phyloP scores from a whole-genome alignment of 2,797 vertebrate genomes.

The Remorina albescens region DNA sequence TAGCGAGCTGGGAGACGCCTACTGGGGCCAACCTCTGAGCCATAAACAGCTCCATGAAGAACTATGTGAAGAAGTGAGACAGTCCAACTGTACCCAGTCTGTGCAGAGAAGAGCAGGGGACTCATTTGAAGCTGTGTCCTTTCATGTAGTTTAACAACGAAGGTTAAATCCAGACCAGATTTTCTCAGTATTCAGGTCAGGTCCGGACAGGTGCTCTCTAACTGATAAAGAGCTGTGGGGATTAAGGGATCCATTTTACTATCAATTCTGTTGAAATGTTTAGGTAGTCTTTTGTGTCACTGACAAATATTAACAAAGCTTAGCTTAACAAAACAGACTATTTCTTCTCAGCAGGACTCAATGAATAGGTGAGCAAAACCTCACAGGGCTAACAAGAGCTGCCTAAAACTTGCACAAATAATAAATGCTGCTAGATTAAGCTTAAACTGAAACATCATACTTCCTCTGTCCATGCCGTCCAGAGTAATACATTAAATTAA shows the following conservation, averaged over 20 bases:
- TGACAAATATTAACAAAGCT: conserved; percentile 32
- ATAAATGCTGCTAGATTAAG: not conserved
- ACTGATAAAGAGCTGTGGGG: conserved; percentile 73
- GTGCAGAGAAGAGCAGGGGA: conserved; percentile 26
- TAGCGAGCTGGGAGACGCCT: not conserved
- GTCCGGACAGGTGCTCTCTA: conserved; percentile 71
- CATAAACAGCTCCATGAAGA: conserved; percentile 1
- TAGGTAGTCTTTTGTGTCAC: conserved; percentile 36
- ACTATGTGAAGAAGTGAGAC: too few species aligned
- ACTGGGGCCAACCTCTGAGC: not conserved
- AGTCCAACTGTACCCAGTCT: conserved; percentile 18
- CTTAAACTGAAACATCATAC: not conserved
- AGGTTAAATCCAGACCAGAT: conserved; percentile 77
- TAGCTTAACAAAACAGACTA: conserved; percentile 7
- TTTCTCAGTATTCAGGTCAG: conserved; percentile 77
- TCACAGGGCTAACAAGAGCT: too few species aligned
- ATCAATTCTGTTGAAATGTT: conserved; percentile 20
- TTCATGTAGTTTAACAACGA: conserved; percentile 55
- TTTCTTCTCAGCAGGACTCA: conserved; percentile 6
- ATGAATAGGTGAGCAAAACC: not conserved
- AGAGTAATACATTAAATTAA: not conserved
- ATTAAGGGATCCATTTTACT: conserved; percentile 55
- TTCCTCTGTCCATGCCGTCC: not conserved
- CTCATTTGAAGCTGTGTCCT: conserved; percentile 46
- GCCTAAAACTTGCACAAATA: too few species aligned